Base-by-base conservation (phyloP, 2,113 vertebrate genomes). In the Burhinus oedicnemus region DNA sequence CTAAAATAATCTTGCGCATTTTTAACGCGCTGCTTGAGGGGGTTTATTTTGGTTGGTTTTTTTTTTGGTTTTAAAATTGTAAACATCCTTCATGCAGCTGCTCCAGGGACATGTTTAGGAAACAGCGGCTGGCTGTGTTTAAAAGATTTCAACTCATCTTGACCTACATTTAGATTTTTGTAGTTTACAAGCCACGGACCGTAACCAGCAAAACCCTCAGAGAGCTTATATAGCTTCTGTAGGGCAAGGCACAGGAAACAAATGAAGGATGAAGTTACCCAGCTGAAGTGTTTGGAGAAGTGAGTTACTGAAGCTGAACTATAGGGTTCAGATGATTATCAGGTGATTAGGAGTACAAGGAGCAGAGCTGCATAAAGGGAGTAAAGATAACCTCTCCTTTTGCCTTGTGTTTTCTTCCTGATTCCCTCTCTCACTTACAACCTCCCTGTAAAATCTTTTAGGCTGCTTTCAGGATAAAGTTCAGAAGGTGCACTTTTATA, bases 321-420 rank as follows among this genome's bases (percentile, higher is more conserved):
- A 49, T 10, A 32, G 71, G 76, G 82, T 77, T 96, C 81, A 96
- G 95, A 97, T 97, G 68, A 94, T 97, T 97, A 96, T 97, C 93
- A 65, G 87, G 93, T 93, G 84, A 95, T 96, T 93, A 93, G 69
- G 58, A 89, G 45, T 85, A 84, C 57, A 84, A 92, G 76, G 62
- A 93, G 71, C 83, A 93, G 81, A 65, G 34, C 75, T 95, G 71
- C 71, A 77, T n/a, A 77, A 87, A 89, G 49, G 36, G 72, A 81
- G 36, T 52, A 83, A 68, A 93, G 87, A 88, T 90, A 94, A 93
- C 82, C 87, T 90, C 57, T 72, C 52, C 54, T 85, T 89, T 74
- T 65, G 65, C 70, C 49, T 89, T 64, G 5, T 79, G 30, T 74
- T 85, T 93, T 85, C 49, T 85, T 89, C 40, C 30, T 26, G 44